Conservation (phyloP, 2,797 vertebrate species). For the Lagorchestes hirsutus region DNA sequence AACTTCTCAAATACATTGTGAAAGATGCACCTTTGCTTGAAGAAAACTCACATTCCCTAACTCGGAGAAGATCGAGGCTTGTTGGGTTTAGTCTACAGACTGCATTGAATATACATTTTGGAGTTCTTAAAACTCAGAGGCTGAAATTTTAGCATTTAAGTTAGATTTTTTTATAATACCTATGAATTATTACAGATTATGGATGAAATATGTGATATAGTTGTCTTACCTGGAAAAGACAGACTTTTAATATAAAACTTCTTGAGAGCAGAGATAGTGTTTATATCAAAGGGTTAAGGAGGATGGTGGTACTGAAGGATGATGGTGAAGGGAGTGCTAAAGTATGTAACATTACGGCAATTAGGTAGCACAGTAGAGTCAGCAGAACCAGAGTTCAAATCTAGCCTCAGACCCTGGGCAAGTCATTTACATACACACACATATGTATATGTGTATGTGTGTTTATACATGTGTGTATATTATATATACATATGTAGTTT, state of each 20-base stretch:
- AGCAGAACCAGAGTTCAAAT: not conserved
- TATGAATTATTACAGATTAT: slow-evolving; percentile 65
- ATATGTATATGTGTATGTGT: too few species aligned
- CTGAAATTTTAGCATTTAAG: slow-evolving; percentile 55
- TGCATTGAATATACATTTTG: slow-evolving; percentile 44
- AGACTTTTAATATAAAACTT: slow-evolving; percentile 51
- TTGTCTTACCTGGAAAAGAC: slow-evolving; percentile 64
- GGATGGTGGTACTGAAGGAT: slow-evolving; percentile 23
- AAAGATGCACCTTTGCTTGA: slow-evolving; percentile 59
- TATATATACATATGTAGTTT: too few species aligned
- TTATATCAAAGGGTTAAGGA: not conserved
- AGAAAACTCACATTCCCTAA: slow-evolving; percentile 54
- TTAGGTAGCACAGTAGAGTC: not conserved
- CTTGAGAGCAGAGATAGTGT: slow-evolving; percentile 1
- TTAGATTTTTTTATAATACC: slow-evolving; percentile 57
- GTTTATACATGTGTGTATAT: too few species aligned
- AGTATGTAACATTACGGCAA: slow-evolving; percentile 4
- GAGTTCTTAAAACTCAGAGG: slow-evolving; percentile 45
- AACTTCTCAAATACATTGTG: not conserved
- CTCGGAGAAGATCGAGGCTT: not conserved
- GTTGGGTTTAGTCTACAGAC: slow-evolving; percentile 27
- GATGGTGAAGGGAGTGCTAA: slow-evolving; percentile 4
- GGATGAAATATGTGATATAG: slow-evolving; percentile 55
- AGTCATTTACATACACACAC: not conserved
- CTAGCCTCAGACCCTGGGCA: not conserved